phyloP scores from a whole-genome alignment of 2,888 invertebrate genomes.

The Phortica magna region DNA sequence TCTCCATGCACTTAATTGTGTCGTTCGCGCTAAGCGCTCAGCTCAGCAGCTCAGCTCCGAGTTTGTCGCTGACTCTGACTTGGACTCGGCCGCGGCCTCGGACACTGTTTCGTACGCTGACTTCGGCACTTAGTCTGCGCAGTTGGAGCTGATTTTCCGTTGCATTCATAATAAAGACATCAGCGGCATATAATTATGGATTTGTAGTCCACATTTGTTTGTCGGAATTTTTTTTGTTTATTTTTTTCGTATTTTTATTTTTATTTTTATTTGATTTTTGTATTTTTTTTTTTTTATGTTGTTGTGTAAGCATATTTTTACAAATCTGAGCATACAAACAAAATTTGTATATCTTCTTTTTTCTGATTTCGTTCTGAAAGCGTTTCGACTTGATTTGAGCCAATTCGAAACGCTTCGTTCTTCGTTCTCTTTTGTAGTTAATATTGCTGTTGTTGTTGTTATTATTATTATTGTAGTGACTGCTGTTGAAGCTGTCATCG shows the following conservation, averaged over 20 bases:
- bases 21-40: neutral
- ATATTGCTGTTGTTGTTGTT: conserved; percentile 45
- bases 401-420: conserved; percentile 75
- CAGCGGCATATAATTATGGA: conserved; percentile 74
- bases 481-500: conserved; percentile 45
- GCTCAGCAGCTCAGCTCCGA: neutral
- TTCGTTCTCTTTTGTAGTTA: conserved; percentile 46
- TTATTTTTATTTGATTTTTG: neutral
- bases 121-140: conserved; percentile 26
- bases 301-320: neutral
- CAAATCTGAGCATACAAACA: conserved; percentile 44
- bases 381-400: conserved; percentile 49
- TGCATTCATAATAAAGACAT: conserved; percentile 74
- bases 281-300: neutral
- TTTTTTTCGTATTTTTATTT: neutral
- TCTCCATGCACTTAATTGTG: neutral
- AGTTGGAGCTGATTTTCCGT: conserved; percentile 40
- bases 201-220: conserved; percentile 58
- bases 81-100: neutral
- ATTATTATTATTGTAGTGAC: conserved; percentile 52
- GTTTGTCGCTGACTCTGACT: neutral
- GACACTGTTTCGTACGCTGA: neutral
- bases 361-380: neutral
- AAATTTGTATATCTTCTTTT: conserved; percentile 41
- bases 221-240: conserved; percentile 6